Conservation (phyloP, 2,113 vertebrate species). For the Caloenas nicobarica region DNA sequence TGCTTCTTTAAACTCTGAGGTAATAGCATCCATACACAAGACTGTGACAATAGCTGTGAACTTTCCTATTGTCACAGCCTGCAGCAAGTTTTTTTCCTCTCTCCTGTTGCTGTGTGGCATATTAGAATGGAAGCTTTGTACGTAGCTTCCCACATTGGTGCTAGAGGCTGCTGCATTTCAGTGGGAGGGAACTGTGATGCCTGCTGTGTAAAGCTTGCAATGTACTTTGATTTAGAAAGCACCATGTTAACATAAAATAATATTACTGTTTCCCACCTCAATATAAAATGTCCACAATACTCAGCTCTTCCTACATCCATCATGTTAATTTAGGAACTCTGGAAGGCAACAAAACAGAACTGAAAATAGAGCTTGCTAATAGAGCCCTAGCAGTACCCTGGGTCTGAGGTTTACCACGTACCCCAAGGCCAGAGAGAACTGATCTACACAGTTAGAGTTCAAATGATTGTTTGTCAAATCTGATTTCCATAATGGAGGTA, state of each 20-base stretch:
- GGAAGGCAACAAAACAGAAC: background rate
- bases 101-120: background rate
- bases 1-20: background rate
- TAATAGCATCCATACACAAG: background rate
- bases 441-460: background rate
- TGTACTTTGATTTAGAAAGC: background rate
- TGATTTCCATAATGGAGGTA: background rate
- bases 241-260: background rate
- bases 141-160: background rate
- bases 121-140: background rate
- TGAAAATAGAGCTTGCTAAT: background rate
- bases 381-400: background rate
- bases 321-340: background rate
- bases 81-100: background rate
- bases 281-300: background rate
- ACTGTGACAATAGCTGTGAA: background rate
- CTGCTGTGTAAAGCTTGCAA: background rate
- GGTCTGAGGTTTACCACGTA: background rate
- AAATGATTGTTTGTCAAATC: conserved; percentile 17
- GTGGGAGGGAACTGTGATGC: background rate
- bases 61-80: background rate
- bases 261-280: background rate
- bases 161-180: background rate
- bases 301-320: background rate
- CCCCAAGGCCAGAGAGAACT: background rate